Conservation (phyloP, 2,888 invertebrate genomes). For the Autographa gamma region DNA sequence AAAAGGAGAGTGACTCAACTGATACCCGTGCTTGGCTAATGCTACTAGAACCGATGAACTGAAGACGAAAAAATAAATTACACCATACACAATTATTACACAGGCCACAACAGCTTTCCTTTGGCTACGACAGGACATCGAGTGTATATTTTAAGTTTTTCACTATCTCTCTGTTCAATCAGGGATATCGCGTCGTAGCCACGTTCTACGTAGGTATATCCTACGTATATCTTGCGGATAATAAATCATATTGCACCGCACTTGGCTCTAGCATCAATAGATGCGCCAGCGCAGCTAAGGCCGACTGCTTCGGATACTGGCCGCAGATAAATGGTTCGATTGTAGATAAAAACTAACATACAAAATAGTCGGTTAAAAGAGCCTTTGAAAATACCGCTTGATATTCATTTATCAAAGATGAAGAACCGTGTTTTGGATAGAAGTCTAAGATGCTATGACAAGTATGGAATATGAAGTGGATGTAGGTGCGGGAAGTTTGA, state of each 20-base stretch:
- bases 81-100: not conserved
- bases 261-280: slow-evolving; percentile 41
- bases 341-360: slow-evolving; percentile 7
- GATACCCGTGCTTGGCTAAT: not conserved
- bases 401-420: too few relatives aligned
- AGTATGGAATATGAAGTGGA: too few relatives aligned
- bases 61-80: not conserved
- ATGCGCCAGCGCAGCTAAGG: slow-evolving; percentile 10
- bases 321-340: slow-evolving; percentile 29
- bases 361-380: too few relatives aligned
- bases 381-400: too few relatives aligned
- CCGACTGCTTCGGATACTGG: slow-evolving; percentile 25
- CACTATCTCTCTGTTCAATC: not conserved
- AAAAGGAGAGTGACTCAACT: not conserved
- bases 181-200: not conserved
- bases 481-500: too few relatives aligned
- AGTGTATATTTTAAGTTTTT: not conserved
- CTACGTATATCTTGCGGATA: slow-evolving; percentile 14
- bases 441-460: too few relatives aligned
- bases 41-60: not conserved
- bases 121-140: not conserved
- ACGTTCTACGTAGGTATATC: slow-evolving; percentile 7
- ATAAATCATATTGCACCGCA: slow-evolving; percentile 45
- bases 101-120: not conserved
- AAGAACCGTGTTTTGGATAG: too few relatives aligned